Evolutionary conservation across 2,888 invertebrate species (phyloP), one percentile per base, ranked within the genome.

Genomic region (Agrotis clavis): DNA sequence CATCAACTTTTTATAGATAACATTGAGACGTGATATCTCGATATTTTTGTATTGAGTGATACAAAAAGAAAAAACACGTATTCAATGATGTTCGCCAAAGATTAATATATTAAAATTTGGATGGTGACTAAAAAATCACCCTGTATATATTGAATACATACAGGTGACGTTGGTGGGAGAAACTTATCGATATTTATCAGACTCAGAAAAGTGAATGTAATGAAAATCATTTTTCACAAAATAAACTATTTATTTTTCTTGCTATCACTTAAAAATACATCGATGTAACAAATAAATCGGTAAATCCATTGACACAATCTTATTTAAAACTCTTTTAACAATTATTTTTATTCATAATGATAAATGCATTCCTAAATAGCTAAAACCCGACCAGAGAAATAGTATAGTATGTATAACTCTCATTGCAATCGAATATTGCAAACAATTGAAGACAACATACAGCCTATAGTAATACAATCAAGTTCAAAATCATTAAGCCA

Each of bases 261-360:
- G 84, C 89, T 92, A 92, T 91, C 85, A 89, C 93, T 94, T 95
- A 94, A 91, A 92, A 92, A 92, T 94, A 94, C 86, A 93, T 94
- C 91, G 91, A 94, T 94, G 93, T 94, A 94, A 95, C 93, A 94
- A 93, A 93, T 91, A 90, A 89, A 91, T 90, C 90, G 90, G 90
- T 91, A 92, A 92, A 92, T 90, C 87, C 88, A 92, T 91, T 91
- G 91, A 94, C 91, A 92, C 90, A 93, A 92, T 93, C 89, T 90
- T 92, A 90, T 79, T 87, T 84, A 84, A 88, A 88, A 85, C 83
- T 90, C 71, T 87, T 82, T 86, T 88, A 88, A 88, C 88, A 90
- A 85, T 91, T 87, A 89, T 88, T 87, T 89, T 88, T 90, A 87
- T 85, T 88, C 89, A 86, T 88, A 90, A 90, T 91, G 90, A 93